These are phyloP conservation scores for Lanistes nyassanus DNA, from an alignment of 1,140 invertebrate genomes.

Conservation along the genomic window DNA sequence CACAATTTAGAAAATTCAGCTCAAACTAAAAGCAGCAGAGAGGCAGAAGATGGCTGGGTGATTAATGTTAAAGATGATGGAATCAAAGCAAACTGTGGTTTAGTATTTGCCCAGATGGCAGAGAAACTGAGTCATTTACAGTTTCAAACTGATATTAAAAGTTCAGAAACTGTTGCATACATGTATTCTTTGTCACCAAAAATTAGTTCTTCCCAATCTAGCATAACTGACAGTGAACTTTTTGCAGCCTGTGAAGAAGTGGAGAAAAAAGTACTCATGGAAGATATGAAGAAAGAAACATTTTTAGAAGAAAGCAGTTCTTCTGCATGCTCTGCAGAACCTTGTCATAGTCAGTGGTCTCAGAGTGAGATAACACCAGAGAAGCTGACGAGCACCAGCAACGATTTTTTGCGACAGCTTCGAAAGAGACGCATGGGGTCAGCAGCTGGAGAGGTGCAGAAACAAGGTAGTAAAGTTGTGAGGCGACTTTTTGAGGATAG, in stretches of 20 bases:
- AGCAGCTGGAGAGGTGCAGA: not conserved
- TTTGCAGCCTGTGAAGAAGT: not conserved
- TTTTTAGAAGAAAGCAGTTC: not conserved
- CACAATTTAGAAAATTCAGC: not conserved
- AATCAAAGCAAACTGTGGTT: not conserved
- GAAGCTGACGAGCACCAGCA: not conserved
- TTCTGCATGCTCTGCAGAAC: not conserved
- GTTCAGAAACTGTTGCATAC: not conserved
- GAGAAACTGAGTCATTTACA: not conserved
- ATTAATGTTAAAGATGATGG: not conserved
- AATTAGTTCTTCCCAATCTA: not conserved
- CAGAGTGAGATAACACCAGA: constrained; percentile 1
- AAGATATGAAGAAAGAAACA: not conserved
- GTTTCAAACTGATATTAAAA: not conserved
- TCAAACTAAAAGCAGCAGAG: not conserved
- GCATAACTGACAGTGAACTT: not conserved
- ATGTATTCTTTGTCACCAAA: too few relatives aligned
- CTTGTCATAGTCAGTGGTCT: not conserved
- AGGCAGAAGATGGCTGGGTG: not conserved
- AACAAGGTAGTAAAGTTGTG: not conserved
- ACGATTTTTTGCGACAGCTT: not conserved
- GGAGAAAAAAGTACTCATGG: not conserved
- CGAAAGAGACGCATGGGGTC: not conserved
- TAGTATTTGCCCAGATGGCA: not conserved
- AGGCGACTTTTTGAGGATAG: not conserved